Conservation (phyloP, 2,888 invertebrate species). For the Drosophila pegasa region DNA sequence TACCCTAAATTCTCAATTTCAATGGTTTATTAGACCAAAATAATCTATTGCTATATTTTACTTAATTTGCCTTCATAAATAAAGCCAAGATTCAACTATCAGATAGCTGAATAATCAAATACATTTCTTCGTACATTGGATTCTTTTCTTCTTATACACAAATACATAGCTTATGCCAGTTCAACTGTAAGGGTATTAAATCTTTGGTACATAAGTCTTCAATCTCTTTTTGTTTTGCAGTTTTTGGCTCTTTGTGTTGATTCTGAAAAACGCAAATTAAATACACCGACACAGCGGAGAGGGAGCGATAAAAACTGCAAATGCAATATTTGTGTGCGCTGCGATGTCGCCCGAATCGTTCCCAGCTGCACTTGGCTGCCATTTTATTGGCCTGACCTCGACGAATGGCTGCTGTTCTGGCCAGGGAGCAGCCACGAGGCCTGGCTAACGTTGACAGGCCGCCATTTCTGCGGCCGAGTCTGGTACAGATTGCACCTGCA, state of each 20-base stretch:
- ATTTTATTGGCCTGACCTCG: slow-evolving; percentile 65
- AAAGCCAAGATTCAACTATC: neutral
- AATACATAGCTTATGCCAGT: neutral
- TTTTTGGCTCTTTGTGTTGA: slow-evolving; percentile 12
- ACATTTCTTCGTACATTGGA: neutral
- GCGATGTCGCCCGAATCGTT: slow-evolving; percentile 56
- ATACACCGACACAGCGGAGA: slow-evolving; percentile 39
- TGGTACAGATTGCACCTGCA: slow-evolving; percentile 74
- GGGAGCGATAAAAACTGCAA: slow-evolving; percentile 61
- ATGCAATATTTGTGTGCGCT: slow-evolving; percentile 64
- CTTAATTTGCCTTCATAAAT: too few species aligned
- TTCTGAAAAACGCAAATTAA: slow-evolving; percentile 55
- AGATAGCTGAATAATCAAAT: neutral
- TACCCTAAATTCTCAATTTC: too few species aligned
- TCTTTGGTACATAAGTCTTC: slow-evolving; percentile 6
- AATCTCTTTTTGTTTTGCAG: neutral
- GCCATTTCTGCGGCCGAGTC: slow-evolving; percentile 44
- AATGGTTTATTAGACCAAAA: too few species aligned
- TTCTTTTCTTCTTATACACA: neutral
- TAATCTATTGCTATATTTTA: too few species aligned
- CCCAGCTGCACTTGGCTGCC: slow-evolving; percentile 66
- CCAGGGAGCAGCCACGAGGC: slow-evolving; percentile 36
- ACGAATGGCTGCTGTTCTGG: slow-evolving; percentile 22
- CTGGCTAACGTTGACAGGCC: slow-evolving; percentile 58
- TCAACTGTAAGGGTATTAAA: slow-evolving; percentile 21